Percentiles rank a stretch among this genome's conserved stretches.
Conservation (phyloP, 1,140 invertebrate genomes). For the Muscidifurax raptorellus region DNA sequence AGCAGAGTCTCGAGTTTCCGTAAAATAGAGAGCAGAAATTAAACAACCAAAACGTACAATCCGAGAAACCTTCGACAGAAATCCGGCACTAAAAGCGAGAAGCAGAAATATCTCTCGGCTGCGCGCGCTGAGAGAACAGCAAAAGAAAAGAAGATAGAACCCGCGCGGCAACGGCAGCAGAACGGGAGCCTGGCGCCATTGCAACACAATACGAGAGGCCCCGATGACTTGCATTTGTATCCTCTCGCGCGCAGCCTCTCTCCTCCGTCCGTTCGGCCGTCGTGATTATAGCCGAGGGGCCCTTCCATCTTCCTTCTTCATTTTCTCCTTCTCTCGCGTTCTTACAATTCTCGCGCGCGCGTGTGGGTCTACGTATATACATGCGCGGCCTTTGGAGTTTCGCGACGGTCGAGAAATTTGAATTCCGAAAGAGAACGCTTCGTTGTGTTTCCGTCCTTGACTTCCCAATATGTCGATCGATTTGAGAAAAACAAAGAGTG, state of each 20-base stretch:
- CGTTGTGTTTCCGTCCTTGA: neutral
- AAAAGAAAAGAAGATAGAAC: conserved; percentile 47
- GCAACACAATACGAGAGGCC: conserved; percentile 67
- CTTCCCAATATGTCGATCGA: neutral
- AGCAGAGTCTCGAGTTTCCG: too few relatives aligned
- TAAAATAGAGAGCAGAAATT: too few relatives aligned
- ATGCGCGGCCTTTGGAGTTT: neutral
- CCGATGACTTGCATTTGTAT: conserved; percentile 74
- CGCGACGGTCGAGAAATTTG: neutral
- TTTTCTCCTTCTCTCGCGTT: conserved; percentile 29
- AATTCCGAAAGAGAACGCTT: neutral
- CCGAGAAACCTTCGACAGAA: neutral
- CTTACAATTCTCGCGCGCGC: conserved; percentile 45
- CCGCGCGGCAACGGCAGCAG: conserved; percentile 52
- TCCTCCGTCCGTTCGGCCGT: neutral
- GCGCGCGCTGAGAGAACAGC: neutral
- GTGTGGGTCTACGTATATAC: neutral
- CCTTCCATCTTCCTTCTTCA: conserved; percentile 55
- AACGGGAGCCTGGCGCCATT: conserved; percentile 75
- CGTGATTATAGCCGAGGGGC: conserved; percentile 68
- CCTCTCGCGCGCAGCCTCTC: conserved; percentile 48
- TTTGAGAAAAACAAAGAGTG: neutral
- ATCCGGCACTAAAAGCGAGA: neutral
- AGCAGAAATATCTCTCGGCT: neutral
- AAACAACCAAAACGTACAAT: neutral